A percentile compares a stretch with the other conserved stretches of the same genome.
Conservation (phyloP, 1,140 invertebrate genomes). For the Drosophila nigrodunni region DNA sequence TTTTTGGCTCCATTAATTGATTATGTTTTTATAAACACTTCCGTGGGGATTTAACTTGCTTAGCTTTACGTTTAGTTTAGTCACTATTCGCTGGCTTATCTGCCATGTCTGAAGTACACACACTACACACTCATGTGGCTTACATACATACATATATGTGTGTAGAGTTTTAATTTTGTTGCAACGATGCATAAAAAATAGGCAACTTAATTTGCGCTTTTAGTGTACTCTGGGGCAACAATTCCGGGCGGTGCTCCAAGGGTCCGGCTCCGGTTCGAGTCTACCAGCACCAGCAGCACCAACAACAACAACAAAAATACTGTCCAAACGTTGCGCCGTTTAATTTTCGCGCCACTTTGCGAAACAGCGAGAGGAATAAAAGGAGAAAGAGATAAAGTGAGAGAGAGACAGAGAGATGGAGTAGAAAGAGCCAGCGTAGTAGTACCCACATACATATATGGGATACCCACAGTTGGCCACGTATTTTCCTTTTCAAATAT, state of each 20-base stretch:
- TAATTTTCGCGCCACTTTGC: constrained; percentile 71
- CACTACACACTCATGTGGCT: constrained; percentile 50
- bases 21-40: neutral
- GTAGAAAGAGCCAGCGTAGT: constrained; percentile 3
- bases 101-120: neutral
- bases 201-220: constrained; percentile 80
- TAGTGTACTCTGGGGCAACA: constrained; percentile 74
- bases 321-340: constrained; percentile 58
- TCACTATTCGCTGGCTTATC: neutral
- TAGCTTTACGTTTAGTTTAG: neutral
- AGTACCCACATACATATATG: constrained; percentile 9
- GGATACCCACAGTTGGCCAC: constrained; percentile 61
- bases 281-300: neutral
- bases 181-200: constrained; percentile 57
- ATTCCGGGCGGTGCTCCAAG: constrained; percentile 36
- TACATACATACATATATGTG: constrained; percentile 16
- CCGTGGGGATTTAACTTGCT: neutral
- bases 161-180: constrained; percentile 73
- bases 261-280: constrained; percentile 38
- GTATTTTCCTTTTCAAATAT: constrained; percentile 83
- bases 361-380: constrained; percentile 22
- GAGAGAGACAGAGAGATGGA: neutral
- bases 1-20: neutral
- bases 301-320: constrained; percentile 12
- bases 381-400: constrained; percentile 4